Conservation (phyloP, 2,888 invertebrate genomes). For the Nycteola revayana region DNA sequence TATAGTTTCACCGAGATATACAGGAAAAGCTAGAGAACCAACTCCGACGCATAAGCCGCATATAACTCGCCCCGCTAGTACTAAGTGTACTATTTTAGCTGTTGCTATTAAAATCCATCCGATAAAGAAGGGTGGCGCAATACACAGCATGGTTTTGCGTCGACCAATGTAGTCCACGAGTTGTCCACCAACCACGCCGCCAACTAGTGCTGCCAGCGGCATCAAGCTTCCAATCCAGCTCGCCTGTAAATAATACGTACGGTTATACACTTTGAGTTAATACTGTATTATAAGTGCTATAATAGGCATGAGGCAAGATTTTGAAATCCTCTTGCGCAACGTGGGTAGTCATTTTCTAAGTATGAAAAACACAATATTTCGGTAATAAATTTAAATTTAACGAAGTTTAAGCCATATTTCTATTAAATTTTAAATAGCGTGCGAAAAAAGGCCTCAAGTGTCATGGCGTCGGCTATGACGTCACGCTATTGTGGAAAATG, state of each 20-base stretch:
- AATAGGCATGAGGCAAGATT: too few species aligned
- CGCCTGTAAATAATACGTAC: constrained; percentile 74
- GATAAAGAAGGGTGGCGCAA: constrained; percentile 89
- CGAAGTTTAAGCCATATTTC: too few species aligned
- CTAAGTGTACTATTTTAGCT: constrained; percentile 86
- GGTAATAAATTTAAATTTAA: too few species aligned
- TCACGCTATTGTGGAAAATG: too few species aligned
- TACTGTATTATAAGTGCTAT: too few species aligned
- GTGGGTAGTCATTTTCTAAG: too few species aligned
- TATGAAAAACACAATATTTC: too few species aligned
- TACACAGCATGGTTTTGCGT: constrained; percentile 89
- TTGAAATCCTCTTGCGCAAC: too few species aligned
- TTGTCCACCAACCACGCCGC: constrained; percentile 92
- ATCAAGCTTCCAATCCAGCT: constrained; percentile 95
- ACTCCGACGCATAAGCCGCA: constrained; percentile 95
- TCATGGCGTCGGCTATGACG: too few species aligned
- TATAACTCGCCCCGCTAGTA: constrained; percentile 90
- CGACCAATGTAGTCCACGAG: constrained; percentile 93
- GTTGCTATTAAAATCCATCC: constrained; percentile 93
- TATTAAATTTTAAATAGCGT: too few species aligned
- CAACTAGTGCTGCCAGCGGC: constrained; percentile 93
- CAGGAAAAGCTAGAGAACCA: constrained; percentile 93
- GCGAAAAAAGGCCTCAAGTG: too few species aligned
- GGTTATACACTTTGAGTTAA: too few species aligned
- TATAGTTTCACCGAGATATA: constrained; percentile 96